phyloP scores from a whole-genome alignment of 2,113 vertebrate genomes.

The Chaenogobius annularis region DNA sequence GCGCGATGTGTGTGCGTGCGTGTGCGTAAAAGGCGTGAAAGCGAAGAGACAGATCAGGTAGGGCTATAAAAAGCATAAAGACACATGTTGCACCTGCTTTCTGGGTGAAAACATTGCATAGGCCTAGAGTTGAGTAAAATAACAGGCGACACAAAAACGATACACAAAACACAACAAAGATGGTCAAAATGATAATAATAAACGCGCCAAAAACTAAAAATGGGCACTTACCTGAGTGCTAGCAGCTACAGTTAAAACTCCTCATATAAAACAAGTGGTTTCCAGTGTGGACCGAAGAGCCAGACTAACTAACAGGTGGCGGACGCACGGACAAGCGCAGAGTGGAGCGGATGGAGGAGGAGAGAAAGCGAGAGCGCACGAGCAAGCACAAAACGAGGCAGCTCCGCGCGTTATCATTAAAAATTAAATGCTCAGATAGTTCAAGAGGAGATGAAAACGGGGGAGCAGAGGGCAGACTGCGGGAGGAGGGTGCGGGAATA shows the following conservation, averaged over 20 bases:
- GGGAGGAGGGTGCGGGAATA: slow-evolving; percentile 27
- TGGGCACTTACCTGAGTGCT: slow-evolving; percentile 62
- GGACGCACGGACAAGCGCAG: slow-evolving; percentile 49
- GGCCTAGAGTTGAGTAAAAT: not conserved
- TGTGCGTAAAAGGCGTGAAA: slow-evolving; percentile 5
- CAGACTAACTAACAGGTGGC: slow-evolving; percentile 75
- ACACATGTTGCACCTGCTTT: slow-evolving; percentile 53
- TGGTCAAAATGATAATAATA: not conserved
- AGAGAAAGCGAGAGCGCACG: slow-evolving; percentile 25
- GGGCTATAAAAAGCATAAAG: slow-evolving; percentile 17
- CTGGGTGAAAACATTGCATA: slow-evolving; percentile 10
- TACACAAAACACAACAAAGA: not conserved
- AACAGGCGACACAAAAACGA: not conserved
- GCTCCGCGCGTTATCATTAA: slow-evolving; percentile 45
- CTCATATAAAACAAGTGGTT: slow-evolving; percentile 65
- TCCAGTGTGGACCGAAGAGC: slow-evolving; percentile 51
- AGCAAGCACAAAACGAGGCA: slow-evolving; percentile 6
- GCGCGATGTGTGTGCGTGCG: slow-evolving; percentile 1
- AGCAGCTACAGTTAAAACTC: slow-evolving; percentile 63
- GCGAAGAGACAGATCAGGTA: slow-evolving; percentile 36
- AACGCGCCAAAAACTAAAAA: not conserved
- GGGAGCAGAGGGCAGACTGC: slow-evolving; percentile 34
- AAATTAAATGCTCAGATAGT: slow-evolving; percentile 54
- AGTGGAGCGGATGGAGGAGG: slow-evolving; percentile 31
- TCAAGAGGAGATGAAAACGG: slow-evolving; percentile 62